These are phyloP conservation scores for Serripes groenlandicus DNA, from an alignment of 2,888 invertebrate genomes.

Conservation along the genomic window DNA sequence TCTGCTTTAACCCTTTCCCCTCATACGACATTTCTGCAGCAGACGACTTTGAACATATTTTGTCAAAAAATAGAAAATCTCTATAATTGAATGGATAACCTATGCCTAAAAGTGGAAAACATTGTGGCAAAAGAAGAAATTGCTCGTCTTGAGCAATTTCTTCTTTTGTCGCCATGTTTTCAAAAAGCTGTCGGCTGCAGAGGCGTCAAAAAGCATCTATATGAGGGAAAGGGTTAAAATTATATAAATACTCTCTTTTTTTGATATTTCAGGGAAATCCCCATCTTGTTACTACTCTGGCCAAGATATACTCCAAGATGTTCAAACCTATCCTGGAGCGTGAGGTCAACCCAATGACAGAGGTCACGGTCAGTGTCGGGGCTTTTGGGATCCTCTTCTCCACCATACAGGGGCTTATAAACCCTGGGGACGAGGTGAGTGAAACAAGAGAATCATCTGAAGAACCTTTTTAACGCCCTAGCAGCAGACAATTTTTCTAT, in stretches of 20 bases:
- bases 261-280: constrained; percentile 93
- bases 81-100: no score
- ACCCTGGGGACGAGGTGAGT: constrained; percentile 89
- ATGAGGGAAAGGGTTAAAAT: not conserved
- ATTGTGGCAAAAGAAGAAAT: not conserved
- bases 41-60: no score
- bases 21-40: no score
- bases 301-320: constrained; percentile 91
- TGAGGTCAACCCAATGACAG: constrained; percentile 93
- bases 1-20: no score
- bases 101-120: no score
- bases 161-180: not conserved
- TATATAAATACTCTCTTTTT: not conserved
- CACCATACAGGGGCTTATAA: constrained; percentile 94
- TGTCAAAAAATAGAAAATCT: no score
- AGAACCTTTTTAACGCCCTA: no score
- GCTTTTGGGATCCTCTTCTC: constrained; percentile 98
- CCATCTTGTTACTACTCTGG: constrained; percentile 92
- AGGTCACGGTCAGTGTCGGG: constrained; percentile 95
- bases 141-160: not conserved
- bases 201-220: no score
- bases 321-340: constrained; percentile 93
- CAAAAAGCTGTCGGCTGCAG: no score
- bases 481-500: no score
- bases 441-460: no score